Percentiles rank a stretch among this genome's conserved stretches.
Conservation (phyloP, 2,113 vertebrate genomes). For the Pan paniscus region DNA sequence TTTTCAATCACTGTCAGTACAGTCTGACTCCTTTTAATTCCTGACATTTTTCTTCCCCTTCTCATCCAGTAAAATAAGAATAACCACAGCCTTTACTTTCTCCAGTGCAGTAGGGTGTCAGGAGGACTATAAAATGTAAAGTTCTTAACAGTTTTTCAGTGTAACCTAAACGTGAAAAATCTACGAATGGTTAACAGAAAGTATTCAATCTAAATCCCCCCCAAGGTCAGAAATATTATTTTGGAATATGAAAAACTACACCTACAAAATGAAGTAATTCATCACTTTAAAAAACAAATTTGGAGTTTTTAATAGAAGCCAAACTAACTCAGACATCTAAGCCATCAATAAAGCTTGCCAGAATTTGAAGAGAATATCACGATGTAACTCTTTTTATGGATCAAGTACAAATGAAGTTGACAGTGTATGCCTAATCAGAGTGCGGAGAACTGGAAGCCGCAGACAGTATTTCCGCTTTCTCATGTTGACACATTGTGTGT, state of each 20-base stretch:
- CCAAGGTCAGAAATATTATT: constrained; percentile 70
- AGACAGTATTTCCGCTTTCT: constrained; percentile 45
- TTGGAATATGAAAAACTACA: constrained; percentile 57
- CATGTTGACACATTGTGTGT: background rate
- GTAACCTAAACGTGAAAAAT: background rate
- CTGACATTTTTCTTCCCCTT: background rate
- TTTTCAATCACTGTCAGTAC: background rate
- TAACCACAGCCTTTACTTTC: background rate
- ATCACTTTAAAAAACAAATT: constrained; percentile 65
- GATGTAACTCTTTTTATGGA: constrained; percentile 54
- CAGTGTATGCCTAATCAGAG: constrained; percentile 57
- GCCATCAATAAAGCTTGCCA: constrained; percentile 58
- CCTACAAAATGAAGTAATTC: constrained; percentile 50
- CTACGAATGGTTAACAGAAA: constrained; percentile 28
- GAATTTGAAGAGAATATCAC: constrained; percentile 55
- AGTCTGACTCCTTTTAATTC: background rate
- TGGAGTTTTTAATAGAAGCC: constrained; percentile 71
- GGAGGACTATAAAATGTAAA: background rate
- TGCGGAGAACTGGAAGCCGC: background rate
- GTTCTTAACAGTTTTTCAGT: background rate
- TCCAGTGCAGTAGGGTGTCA: background rate
- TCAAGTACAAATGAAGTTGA: constrained; percentile 60
- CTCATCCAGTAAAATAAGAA: background rate
- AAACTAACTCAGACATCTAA: constrained; percentile 57
- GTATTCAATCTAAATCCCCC: constrained; percentile 48